phyloP scores from a whole-genome alignment of 2,888 invertebrate genomes.

The Rhynchonema sp. region DNA sequence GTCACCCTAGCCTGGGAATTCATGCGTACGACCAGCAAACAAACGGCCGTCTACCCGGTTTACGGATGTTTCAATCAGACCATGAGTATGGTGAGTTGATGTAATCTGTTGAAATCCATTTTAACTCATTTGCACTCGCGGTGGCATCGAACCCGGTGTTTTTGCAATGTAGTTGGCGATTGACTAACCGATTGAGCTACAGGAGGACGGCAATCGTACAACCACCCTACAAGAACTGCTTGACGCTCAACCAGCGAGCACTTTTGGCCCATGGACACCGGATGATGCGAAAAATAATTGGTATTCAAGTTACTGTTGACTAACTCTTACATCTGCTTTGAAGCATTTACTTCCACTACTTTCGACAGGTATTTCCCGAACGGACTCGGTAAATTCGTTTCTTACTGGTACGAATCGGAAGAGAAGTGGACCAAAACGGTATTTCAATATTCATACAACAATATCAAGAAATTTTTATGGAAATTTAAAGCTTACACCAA shows the following conservation, averaged over 20 bases:
- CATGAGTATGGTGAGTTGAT: too few species aligned
- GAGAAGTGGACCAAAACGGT: background rate
- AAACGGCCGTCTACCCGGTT: background rate
- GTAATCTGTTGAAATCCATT: too few species aligned
- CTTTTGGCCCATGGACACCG: conserved; percentile 12
- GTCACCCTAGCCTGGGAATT: conserved; percentile 12
- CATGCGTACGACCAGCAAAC: conserved; percentile 7
- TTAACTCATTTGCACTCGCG: too few species aligned
- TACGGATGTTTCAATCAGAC: conserved; percentile 7
- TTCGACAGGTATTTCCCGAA: background rate
- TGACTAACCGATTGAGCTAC: too few species aligned
- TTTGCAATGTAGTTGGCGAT: too few species aligned
- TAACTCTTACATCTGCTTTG: too few species aligned
- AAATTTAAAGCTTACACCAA: too few species aligned
- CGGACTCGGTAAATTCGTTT: background rate
- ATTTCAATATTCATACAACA: conserved; percentile 16
- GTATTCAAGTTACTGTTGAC: conserved; percentile 3
- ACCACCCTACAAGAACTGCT: conserved; percentile 10
- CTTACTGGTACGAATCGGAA: background rate
- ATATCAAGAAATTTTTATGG: too few species aligned
- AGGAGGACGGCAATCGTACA: conserved; percentile 6
- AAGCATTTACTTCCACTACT: too few species aligned
- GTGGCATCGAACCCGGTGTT: too few species aligned
- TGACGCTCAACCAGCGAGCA: conserved; percentile 8
- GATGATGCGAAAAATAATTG: conserved; percentile 9